These are phyloP conservation scores for Polymixis flavicincta DNA, from an alignment of 2,888 invertebrate species.

Conservation along the genomic window DNA sequence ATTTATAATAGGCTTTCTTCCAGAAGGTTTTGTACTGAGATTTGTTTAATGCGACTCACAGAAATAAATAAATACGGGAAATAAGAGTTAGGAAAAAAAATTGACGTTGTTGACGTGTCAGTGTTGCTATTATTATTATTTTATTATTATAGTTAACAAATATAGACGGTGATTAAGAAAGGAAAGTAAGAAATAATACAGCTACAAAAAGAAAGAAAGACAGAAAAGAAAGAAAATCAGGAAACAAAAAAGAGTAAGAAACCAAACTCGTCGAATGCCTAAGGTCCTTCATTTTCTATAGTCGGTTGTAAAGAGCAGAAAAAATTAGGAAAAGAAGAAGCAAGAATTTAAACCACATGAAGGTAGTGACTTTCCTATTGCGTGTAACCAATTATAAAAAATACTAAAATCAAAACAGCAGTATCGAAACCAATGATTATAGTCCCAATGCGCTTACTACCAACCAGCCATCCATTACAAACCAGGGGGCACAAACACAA, in stretches of 20 bases:
- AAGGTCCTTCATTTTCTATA: too few relatives aligned
- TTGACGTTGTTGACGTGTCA: too few relatives aligned
- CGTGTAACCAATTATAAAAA: not conserved
- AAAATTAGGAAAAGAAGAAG: not conserved
- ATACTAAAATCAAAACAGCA: not conserved
- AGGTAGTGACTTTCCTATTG: not conserved
- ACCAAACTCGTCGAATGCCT: not conserved
- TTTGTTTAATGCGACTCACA: too few relatives aligned
- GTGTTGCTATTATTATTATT: too few relatives aligned
- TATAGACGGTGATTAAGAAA: too few relatives aligned
- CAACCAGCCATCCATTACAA: constrained; percentile 40
- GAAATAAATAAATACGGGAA: too few relatives aligned
- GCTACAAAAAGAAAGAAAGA: too few relatives aligned
- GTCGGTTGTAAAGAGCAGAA: not conserved
- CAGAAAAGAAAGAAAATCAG: not conserved
- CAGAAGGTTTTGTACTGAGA: too few relatives aligned
- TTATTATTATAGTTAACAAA: too few relatives aligned
- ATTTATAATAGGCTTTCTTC: too few relatives aligned
- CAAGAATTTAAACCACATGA: not conserved
- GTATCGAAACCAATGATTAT: constrained; percentile 32
- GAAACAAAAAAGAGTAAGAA: not conserved
- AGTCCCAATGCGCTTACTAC: constrained; percentile 37
- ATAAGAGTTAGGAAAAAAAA: too few relatives aligned
- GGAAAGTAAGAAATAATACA: too few relatives aligned
- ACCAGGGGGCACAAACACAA: constrained; percentile 48